Evolutionary conservation across 2,113 vertebrate species (phyloP).

Genomic region (Oceanodroma tethys): DNA sequence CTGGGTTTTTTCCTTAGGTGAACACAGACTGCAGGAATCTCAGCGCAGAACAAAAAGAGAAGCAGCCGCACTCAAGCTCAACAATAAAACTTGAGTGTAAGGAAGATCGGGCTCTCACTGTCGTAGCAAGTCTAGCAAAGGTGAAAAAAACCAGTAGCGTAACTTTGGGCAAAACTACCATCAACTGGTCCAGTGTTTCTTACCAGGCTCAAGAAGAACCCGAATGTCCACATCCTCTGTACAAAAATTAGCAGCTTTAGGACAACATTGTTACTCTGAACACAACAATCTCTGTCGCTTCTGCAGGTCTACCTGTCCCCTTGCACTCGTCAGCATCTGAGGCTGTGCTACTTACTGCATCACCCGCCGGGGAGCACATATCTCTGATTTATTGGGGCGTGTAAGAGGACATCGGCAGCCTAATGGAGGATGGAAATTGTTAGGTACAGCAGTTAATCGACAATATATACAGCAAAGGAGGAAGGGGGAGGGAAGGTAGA

Average conservation of each 20-base stretch:
- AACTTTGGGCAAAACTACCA: conserved; percentile 12
- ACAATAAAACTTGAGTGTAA: not conserved
- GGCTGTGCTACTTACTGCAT: not conserved
- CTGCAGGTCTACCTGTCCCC: conserved; percentile 36
- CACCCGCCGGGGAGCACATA: not conserved
- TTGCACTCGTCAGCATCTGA: not conserved
- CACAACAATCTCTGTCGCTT: not conserved
- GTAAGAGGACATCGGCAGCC: not conserved
- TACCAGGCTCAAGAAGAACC: not conserved
- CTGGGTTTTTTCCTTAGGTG: conserved; percentile 8
- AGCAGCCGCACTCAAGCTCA: not conserved
- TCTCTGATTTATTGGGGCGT: not conserved
- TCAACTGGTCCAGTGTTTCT: conserved; percentile 44
- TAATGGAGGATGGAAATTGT: conserved; percentile 3
- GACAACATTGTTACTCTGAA: conserved; percentile 45
- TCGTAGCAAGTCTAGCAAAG: not conserved
- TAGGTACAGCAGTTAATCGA: conserved; percentile 42
- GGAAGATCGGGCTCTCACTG: not conserved
- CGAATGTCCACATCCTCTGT: conserved; percentile 25
- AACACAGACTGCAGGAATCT: not conserved
- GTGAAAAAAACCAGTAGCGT: not conserved
- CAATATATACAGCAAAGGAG: conserved; percentile 40
- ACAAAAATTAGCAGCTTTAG: conserved; percentile 59
- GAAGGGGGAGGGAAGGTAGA: not conserved
- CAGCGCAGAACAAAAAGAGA: not conserved